These are phyloP conservation scores for Spermophilus dauricus DNA, from an alignment of 2,113 vertebrate genomes.

Conservation along the genomic window DNA sequence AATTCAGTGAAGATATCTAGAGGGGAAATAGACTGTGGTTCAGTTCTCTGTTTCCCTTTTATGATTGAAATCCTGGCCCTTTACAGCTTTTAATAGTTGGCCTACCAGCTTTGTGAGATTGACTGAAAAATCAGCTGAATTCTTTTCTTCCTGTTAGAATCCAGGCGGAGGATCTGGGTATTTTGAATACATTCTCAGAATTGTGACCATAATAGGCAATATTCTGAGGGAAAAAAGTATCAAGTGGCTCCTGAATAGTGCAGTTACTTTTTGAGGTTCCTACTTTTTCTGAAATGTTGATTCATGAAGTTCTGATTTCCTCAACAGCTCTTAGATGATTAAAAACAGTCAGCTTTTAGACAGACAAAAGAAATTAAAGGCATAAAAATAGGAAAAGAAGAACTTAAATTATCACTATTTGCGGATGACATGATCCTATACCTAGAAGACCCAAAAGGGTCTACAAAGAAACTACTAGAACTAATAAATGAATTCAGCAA, in stretches of 20 bases:
- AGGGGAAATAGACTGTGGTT: neutral
- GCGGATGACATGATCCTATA: too few relatives aligned
- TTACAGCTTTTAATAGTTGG: neutral
- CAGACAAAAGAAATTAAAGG: too few relatives aligned
- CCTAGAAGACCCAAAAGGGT: too few relatives aligned
- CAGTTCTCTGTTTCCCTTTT: neutral
- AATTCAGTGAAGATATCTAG: neutral
- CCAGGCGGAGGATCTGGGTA: neutral
- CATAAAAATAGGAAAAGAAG: too few relatives aligned
- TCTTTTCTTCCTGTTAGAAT: neutral
- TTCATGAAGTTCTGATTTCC: neutral
- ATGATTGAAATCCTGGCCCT: neutral
- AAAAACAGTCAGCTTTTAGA: neutral
- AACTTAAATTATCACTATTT: too few relatives aligned
- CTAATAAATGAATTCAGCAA: too few relatives aligned
- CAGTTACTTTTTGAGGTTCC: neutral
- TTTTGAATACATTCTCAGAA: neutral
- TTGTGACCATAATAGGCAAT: neutral
- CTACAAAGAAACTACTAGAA: too few relatives aligned
- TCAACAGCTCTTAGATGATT: neutral
- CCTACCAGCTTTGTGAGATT: neutral
- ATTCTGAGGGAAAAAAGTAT: neutral
- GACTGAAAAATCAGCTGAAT: neutral
- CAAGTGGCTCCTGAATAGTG: neutral
- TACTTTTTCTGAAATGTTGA: neutral